Conservation (phyloP, 2,797 vertebrate species). For the Oophaga sylvatica region DNA sequence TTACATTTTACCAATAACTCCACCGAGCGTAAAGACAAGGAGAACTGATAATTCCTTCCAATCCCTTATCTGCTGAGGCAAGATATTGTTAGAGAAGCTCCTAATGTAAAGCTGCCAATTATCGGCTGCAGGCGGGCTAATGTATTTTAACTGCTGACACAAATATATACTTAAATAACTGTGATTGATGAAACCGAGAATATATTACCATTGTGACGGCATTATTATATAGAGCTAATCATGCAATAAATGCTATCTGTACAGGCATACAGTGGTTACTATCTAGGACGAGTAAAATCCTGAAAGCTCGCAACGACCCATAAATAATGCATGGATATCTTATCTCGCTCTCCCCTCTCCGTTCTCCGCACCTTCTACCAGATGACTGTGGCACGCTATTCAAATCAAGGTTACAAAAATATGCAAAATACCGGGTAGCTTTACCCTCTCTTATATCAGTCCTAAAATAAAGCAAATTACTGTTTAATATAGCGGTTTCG, state of each 20-base stretch:
- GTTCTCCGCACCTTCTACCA: background rate
- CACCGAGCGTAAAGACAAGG: background rate
- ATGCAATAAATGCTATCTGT: conserved; percentile 38
- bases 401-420: background rate
- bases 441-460: background rate
- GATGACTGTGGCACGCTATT: background rate
- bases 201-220: conserved; percentile 54
- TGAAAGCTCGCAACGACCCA: background rate
- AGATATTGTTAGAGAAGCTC: conserved; percentile 23
- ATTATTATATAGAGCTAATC: conserved; percentile 45
- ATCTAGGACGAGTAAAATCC: conserved; percentile 8
- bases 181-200: conserved; percentile 45
- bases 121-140: conserved; percentile 21
- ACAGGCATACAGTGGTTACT: conserved; percentile 23
- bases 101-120: conserved; percentile 38
- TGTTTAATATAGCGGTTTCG: background rate
- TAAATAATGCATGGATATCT: conserved; percentile 22
- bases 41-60: conserved; percentile 17
- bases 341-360: background rate
- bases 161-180: conserved; percentile 53
- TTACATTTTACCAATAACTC: conserved; percentile 13
- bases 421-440: background rate
- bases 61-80: conserved; percentile 40
- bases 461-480: background rate
- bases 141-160: conserved; percentile 55